These are phyloP conservation scores for Anolis apletophallus DNA, from an alignment of 2,797 vertebrate genomes.

Conservation along the genomic window DNA sequence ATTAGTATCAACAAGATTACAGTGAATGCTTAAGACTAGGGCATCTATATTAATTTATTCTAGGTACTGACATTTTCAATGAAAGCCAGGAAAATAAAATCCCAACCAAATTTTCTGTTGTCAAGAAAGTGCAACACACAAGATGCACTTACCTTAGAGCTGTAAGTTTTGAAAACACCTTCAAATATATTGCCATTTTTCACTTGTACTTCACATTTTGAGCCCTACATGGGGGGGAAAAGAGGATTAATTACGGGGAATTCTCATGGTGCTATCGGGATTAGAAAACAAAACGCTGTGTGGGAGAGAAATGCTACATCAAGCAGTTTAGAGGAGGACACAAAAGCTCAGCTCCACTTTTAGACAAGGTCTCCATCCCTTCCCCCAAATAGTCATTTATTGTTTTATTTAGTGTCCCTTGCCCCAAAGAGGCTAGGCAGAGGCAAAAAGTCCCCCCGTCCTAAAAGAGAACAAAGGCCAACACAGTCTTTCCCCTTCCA, in stretches of 20 bases:
- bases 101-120: neutral
- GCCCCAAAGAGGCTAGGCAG: neutral
- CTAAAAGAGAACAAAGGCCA: neutral
- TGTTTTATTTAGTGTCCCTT: no score
- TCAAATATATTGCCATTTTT: conserved; percentile 97
- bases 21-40: neutral
- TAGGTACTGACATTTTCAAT: neutral
- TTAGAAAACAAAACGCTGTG: neutral
- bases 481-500: no score
- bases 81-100: neutral
- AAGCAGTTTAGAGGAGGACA: neutral
- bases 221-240: conserved; percentile 83
- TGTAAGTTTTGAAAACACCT: conserved; percentile 99
- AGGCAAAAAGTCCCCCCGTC: neutral
- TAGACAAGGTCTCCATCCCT: neutral
- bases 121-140: neutral
- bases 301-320: neutral
- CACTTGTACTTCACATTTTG: conserved; percentile 98
- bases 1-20: neutral
- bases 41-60: neutral
- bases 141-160: conserved; percentile 90
- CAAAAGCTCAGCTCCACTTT: neutral
- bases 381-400: neutral
- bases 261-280: neutral
- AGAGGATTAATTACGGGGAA: conserved; percentile 36